phyloP scores from a whole-genome alignment of 1,140 invertebrate genomes.

The Phocides pigmalion region DNA sequence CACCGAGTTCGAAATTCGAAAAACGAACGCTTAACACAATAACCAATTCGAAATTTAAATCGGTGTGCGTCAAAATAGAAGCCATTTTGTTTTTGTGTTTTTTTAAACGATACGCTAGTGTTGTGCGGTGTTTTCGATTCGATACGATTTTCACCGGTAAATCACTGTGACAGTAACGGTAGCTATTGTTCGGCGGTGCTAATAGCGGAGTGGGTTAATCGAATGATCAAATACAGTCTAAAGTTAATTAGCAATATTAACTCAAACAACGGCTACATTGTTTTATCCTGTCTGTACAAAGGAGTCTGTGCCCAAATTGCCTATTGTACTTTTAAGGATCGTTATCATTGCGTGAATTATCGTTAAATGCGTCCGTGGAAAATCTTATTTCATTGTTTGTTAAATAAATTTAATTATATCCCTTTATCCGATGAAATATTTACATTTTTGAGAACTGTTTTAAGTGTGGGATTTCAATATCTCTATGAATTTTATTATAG shows the following conservation, averaged over 20 bases:
- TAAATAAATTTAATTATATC: too few species aligned
- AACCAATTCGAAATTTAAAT: slow-evolving; percentile 47
- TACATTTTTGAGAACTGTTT: too few species aligned
- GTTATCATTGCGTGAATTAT: slow-evolving; percentile 25
- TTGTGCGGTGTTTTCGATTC: slow-evolving; percentile 57
- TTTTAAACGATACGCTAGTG: slow-evolving; percentile 37
- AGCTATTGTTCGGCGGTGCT: slow-evolving; percentile 16
- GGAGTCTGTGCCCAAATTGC: slow-evolving; percentile 1
- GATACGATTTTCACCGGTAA: slow-evolving; percentile 58
- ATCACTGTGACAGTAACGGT: slow-evolving; percentile 62
- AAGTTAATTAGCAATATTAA: slow-evolving; percentile 21
- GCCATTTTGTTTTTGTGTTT: slow-evolving; percentile 50
- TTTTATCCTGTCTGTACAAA: neutral
- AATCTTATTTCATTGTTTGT: slow-evolving; percentile 7
- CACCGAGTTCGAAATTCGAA: slow-evolving; percentile 53
- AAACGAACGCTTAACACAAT: slow-evolving; percentile 56
- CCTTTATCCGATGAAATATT: too few species aligned
- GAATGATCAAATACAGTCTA: slow-evolving; percentile 19
- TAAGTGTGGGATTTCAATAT: too few species aligned
- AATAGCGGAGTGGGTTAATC: slow-evolving; percentile 19
- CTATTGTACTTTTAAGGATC: slow-evolving; percentile 31
- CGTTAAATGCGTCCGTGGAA: slow-evolving; percentile 11
- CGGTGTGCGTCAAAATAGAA: slow-evolving; percentile 35
- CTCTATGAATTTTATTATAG: too few species aligned
- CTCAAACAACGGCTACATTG: slow-evolving; percentile 25